phyloP scores from a whole-genome alignment of 2,888 invertebrate genomes.

The Doris montereyensis region DNA sequence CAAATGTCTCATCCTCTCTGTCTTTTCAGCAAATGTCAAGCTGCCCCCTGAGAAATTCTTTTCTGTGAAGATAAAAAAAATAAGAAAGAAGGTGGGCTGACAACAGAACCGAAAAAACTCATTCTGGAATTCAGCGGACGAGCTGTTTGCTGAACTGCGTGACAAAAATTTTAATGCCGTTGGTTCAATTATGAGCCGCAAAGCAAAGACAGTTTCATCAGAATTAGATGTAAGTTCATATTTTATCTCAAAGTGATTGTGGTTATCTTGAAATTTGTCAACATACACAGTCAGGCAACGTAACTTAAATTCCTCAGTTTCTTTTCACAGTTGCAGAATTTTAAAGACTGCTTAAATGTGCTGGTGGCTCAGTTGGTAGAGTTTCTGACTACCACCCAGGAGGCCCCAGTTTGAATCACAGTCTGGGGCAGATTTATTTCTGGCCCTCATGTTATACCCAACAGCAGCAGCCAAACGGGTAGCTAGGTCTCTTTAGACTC shows the following conservation, averaged over 20 bases:
- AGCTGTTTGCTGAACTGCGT: conserved; percentile 88
- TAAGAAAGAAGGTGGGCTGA: conserved; percentile 75
- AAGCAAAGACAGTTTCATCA: conserved; percentile 87
- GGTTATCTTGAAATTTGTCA: not conserved
- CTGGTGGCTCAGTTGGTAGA: no score
- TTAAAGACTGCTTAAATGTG: not conserved
- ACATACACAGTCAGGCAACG: no score
- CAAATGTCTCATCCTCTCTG: not conserved
- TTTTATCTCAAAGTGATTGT: not conserved
- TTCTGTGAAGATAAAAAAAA: conserved; percentile 78
- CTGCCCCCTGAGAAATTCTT: conserved; percentile 90
- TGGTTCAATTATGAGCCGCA: conserved; percentile 86
- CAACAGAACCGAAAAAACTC: conserved; percentile 80
- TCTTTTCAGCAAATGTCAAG: conserved; percentile 80
- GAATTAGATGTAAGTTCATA: conserved; percentile 78
- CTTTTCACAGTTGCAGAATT: not conserved
- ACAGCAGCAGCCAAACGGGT: no score
- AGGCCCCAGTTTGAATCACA: no score
- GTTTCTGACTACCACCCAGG: no score
- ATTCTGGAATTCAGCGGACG: conserved; percentile 91
- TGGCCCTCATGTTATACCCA: no score
- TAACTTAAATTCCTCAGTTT: no score
- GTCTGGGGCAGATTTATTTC: no score
- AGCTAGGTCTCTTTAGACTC: no score
- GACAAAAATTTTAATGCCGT: conserved; percentile 95